Base-by-base conservation (phyloP, 2,797 vertebrate genomes). In the Pogoniulus pusillus region DNA sequence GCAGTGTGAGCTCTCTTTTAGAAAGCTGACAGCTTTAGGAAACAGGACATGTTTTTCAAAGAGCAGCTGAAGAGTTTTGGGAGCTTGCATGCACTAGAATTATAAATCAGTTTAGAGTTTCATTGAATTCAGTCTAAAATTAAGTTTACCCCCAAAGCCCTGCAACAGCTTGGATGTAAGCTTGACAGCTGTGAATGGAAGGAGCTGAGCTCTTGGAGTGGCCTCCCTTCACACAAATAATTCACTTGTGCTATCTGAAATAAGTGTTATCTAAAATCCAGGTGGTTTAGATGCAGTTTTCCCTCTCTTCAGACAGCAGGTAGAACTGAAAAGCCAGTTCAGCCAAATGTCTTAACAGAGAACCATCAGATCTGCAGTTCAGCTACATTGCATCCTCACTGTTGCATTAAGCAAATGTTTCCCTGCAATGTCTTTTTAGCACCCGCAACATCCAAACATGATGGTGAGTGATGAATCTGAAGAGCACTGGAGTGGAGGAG, bases 401-500 rank as follows among this genome's bases (percentile, higher is more conserved):
- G 5, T 0, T 43, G n/a, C 57, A 39, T 43, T 39, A 49, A 82
- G 27, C 8, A 16, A 62, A 53, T 13, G 0, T 91, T 90, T 87
- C 68, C 69, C 72, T 59, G 9, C 35, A 88, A 66, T 83, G 5
- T 81, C 23, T 75, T 75, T 89, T 88, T 75, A 96, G 96, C 95
- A 96, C 68, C 95, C 96, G 23, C 85, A 94, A 9, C 96, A 96
- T 79, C 96, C 96, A 35, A 96, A 96, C 91, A 95, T 95, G 94
- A 92, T 96, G 78, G 93, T 93, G 82, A 69, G 30, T 19, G 95
- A 96, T 41, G 96, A 96, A 32, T 94, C 92, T 39, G 41, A 74
- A 57, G 92, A 94, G 60, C 32, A 82, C 7, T 96, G 96, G 96
- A 93, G 91, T 64, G 96, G 71, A 64, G 94, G 94, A 82, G 96